Evolutionary conservation across 2,888 invertebrate genomes (phyloP), one percentile per base, ranked within the genome.

Genomic region (Ochropleura leucogaster): DNA sequence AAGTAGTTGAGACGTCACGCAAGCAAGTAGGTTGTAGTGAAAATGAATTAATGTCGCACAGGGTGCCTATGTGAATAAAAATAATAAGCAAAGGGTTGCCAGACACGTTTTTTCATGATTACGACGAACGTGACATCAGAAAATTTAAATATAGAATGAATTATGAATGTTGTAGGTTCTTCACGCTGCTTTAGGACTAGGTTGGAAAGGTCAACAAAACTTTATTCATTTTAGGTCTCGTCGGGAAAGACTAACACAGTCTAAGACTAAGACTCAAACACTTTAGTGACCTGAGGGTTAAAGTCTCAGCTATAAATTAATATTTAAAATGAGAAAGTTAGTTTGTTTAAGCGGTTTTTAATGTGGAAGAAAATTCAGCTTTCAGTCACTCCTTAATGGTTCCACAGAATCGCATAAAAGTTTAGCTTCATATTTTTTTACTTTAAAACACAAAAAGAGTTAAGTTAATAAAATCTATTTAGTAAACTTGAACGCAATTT

Each of bases 1-100:
- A 80, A 77, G 65, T 74, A 74, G 86, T 87, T 83, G 82, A 80
- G 80, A 80, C 85, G 88, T 86, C 91, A 91, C 90, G 91, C 89
- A 77, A 89, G 77, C 77, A 72, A 64, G 66, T 77, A 66, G 67
- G 70, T 59, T 79, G 53, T 74, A 73, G 75, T 75, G 72, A 86
- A 87, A 80, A 79, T 84, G 60, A 78, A 79, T 84, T 73, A 76
- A 69, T 64, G 78, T 63, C 12, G 75, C 47, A 46, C 44, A 55
- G 59, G 60, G 64, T 65, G 53, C 30, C 18, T 77, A 77, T 70
- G 77, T 83, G 73, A 78, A 78, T 85, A 85, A 78, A 82, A 72
- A 76, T 71, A 68, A 57, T 66, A 65, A 59, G 64, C 66, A 63
- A 84, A 51, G 64, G 59, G 59, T 67, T 68, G 53, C 57, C 8